Conservation (phyloP, 2,888 invertebrate species). For the Metacarcinus magister region DNA sequence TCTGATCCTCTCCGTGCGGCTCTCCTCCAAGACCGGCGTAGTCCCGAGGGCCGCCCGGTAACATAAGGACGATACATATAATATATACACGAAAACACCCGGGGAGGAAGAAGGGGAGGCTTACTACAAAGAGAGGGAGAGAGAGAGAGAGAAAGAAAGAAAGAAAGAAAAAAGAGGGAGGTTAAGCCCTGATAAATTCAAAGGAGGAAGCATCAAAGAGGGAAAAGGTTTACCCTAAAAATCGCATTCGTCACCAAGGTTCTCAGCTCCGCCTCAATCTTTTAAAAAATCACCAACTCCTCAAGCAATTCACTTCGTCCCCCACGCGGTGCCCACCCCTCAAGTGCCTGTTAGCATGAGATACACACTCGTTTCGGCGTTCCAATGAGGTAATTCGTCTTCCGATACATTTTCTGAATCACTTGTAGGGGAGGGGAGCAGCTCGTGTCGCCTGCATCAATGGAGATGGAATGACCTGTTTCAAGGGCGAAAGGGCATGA, state of each 20-base stretch:
- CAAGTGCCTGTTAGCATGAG: slow-evolving; percentile 26
- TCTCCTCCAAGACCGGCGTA: not conserved
- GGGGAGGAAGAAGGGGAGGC: not conserved
- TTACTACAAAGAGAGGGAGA: too few species aligned
- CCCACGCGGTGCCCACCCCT: not conserved
- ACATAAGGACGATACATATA: not conserved
- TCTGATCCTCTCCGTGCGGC: not conserved
- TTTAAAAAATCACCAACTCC: slow-evolving; percentile 13
- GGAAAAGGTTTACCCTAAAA: slow-evolving; percentile 4
- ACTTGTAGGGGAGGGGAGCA: slow-evolving; percentile 1
- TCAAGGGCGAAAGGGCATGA: not conserved
- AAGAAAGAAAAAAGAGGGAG: not conserved
- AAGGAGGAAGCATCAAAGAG: not conserved
- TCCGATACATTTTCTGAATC: slow-evolving; percentile 8
- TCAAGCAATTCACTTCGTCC: not conserved
- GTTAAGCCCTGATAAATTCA: not conserved
- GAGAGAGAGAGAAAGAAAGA: not conserved
- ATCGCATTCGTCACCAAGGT: not conserved
- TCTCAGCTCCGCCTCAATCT: slow-evolving; percentile 14
- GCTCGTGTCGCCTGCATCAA: not conserved
- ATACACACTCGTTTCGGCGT: slow-evolving; percentile 1
- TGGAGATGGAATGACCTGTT: slow-evolving; percentile 1
- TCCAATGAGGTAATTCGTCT: slow-evolving; percentile 11
- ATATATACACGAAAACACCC: not conserved
- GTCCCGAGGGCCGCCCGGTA: not conserved